Evolutionary conservation across 2,888 invertebrate genomes (phyloP), one percentile per base, ranked within the genome.

Genomic region (Epinotia ramella): DNA sequence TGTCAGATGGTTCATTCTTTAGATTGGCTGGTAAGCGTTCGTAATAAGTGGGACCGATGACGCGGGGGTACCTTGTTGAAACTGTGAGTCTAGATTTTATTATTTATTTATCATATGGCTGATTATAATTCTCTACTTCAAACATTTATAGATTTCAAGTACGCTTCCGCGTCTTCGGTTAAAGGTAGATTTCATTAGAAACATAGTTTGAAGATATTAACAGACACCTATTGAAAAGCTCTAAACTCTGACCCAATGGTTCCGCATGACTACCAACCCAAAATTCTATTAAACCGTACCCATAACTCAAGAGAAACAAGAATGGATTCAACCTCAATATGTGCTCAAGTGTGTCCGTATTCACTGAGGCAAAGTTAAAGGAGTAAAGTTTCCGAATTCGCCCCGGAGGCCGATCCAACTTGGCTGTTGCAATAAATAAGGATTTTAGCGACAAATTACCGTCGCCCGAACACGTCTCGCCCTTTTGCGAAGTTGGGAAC

Each of bases 401-500:
- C 92, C 91, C 92, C 88, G 88, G 90, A 89, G 92, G 89, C 89
- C 92, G 91, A 91, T 91, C 89, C 89, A 92, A 93, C 89, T 93
- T 92, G 89, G 86, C 88, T 88, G 89, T 91, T 91, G 92, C 93
- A 91, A 93, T 93, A 93, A 93, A 93, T 93, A 93, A 93, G 93
- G 93, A 93, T 93, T 93, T 93, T 91, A 92, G 91, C 91, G 93
- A 93, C 93, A 93, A 93, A 93, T 93, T 93, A 92, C 93, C 92
- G 89, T 88, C 89, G 89, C 89, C 89, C 88, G 88, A 91, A 91
- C 91, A 89, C 89, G 90, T 89, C 89, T 89, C 87, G 89, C 91
- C 91, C 90, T 89, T 89, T 88, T 86, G 82, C 82, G 83, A 86
- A 91, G 87, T 91, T 91, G 80, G 84, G 82, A 89, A 91, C 89